Evolutionary conservation across 35 echinoderm and acorn worm species (phyloP), one percentile per base, ranked within the genome.

Genomic region (Acanthaster planci): DNA sequence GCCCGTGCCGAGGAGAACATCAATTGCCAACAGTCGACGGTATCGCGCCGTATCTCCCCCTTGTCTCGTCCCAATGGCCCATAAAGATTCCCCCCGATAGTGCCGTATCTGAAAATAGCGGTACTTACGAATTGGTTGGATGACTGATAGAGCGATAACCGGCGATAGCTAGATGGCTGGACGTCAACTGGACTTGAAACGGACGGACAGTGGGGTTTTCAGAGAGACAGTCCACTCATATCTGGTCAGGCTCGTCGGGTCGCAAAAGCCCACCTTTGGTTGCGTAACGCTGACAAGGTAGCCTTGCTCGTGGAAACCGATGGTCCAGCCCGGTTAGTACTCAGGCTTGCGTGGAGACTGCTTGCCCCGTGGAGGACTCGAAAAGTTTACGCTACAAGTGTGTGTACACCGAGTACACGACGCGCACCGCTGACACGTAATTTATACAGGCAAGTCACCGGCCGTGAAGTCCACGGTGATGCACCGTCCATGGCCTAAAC

Each of bases 1-100:
- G 64, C 34, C 7, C 42, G 42, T 47, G 42, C 64, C 26, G 7
- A 26, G 64, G 30, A 18, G 14, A 2, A 8, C 64, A 72, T 14
- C 64, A 30, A 72, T 72, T 72, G 64, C 29, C 57, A 29, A 26
- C 34, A 19, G 23, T 19, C 0, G 6, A 22, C 64, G 19, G 27
- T 72, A 26, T 31, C 64, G 0, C 7, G 10, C 23, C 34, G 10
- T 14, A 27, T 14, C 30, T 26, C 34, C 64, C 22, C 34, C 64
- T 72, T 72, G 64, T 72, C 64, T 72, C 22, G 34, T 72, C 64
- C 64, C 64, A 72, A 72, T 72, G 64, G 64, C 64, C 64, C 64
- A 72, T 72, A 72, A 72, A 72, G 64, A 72, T 72, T 47, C 64
- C 64, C n/a, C 26, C 64, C 64, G 64, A 72, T 72, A 72, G 26